A percentile compares a stretch with the other conserved stretches of the same genome.
phyloP scores from a whole-genome alignment of 2,113 vertebrate genomes.

The Trogon melanurus region DNA sequence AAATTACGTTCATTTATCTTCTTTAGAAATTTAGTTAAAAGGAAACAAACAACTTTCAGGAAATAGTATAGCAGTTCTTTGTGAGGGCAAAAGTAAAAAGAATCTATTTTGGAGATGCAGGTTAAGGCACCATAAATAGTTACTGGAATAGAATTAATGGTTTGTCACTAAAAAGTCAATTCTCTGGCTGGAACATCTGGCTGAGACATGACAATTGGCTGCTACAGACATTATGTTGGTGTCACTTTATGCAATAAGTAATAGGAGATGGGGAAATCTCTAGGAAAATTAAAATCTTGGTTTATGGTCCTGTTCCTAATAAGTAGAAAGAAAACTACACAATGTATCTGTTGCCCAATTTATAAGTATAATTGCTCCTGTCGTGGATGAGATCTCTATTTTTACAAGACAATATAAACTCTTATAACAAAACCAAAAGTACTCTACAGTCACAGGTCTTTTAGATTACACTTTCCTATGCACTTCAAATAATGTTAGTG shows the following conservation, averaged over 20 bases:
- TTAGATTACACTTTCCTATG: not conserved
- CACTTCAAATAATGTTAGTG: not conserved
- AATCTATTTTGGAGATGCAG: not conserved
- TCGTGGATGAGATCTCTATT: not conserved
- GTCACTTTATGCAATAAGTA: not conserved
- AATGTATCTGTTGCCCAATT: not conserved
- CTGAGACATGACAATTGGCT: not conserved
- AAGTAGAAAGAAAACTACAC: not conserved
- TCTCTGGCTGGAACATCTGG: not conserved
- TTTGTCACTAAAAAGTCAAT: conserved; percentile 11
- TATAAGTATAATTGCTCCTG: not conserved
- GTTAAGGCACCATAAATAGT: not conserved
- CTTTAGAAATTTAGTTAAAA: not conserved
- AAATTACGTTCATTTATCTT: not conserved
- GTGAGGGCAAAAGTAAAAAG: not conserved
- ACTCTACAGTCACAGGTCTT: not conserved
- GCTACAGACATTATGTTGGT: not conserved
- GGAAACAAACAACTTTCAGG: conserved; percentile 8
- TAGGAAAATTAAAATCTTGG: not conserved
- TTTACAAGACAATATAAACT: not conserved
- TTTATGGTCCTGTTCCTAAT: not conserved
- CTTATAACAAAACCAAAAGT: not conserved
- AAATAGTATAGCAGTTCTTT: not conserved
- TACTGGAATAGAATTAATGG: conserved; percentile 38
- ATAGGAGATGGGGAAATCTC: not conserved